Conservation (phyloP, 2,113 vertebrate species). For the Phocoena sinus region DNA sequence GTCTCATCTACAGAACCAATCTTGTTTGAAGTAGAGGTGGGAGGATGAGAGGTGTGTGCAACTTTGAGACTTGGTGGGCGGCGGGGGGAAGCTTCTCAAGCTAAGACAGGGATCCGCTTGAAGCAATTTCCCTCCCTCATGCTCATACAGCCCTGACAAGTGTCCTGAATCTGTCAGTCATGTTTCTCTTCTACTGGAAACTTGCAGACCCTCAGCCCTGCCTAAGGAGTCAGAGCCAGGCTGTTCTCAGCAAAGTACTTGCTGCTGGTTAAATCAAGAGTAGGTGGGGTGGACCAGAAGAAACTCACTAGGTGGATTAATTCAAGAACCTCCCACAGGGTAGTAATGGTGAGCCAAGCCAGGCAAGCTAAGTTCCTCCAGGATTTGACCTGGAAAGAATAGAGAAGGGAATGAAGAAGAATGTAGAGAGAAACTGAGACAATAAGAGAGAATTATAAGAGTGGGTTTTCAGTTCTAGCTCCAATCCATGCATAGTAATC, state of each 20-base stretch:
- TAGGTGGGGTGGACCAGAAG: background rate
- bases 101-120: background rate
- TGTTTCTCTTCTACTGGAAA: background rate
- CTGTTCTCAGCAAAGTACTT: background rate
- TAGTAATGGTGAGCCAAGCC: background rate
- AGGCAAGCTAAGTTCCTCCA: background rate
- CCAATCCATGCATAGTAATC: background rate
- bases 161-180: background rate
- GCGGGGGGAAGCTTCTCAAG: background rate
- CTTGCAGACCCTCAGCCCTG: background rate
- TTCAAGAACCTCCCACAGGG: background rate
- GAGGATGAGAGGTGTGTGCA: fast-evolving
- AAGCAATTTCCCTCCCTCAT: background rate
- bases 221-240: background rate
- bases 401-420: background rate
- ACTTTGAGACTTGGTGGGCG: background rate
- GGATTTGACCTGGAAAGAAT: background rate
- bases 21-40: background rate
- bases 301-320: background rate
- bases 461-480: background rate
- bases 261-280: background rate
- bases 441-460: background rate
- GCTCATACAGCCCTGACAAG: background rate
- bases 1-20: background rate
- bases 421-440: background rate